These are phyloP conservation scores for Struthio camelus DNA, from an alignment of 2,113 vertebrate species.

Conservation along the genomic window DNA sequence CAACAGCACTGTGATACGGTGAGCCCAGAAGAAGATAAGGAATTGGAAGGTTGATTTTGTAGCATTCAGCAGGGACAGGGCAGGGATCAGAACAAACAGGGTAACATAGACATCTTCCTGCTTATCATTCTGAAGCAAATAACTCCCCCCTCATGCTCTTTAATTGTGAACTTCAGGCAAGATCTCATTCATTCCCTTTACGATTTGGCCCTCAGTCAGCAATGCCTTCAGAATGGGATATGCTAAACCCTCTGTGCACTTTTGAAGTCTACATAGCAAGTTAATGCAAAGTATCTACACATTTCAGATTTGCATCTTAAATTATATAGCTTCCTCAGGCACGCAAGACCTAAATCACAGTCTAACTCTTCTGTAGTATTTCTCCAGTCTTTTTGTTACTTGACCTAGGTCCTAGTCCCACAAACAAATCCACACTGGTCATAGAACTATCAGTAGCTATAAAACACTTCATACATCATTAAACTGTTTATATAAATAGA, in stretches of 20 bases:
- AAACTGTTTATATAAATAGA: background rate
- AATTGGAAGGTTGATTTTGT: background rate
- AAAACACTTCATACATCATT: background rate
- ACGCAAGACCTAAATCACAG: background rate
- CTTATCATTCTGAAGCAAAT: background rate
- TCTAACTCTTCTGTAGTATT: background rate
- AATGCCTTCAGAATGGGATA: background rate
- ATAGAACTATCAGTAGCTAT: background rate
- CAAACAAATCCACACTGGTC: background rate
- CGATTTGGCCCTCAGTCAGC: background rate
- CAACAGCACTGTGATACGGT: background rate
- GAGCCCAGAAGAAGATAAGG: background rate
- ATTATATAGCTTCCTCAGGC: background rate
- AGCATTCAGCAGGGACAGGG: background rate
- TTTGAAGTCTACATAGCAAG: background rate
- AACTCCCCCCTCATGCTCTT: background rate
- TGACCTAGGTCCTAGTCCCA: background rate
- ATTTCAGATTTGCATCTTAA: background rate
- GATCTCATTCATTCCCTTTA: background rate
- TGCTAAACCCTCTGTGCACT: background rate
- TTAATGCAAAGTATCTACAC: background rate
- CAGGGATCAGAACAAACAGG: background rate
- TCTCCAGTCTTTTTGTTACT: background rate
- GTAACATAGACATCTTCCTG: background rate
- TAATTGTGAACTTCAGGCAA: background rate